Base-by-base conservation (phyloP, 2,797 vertebrate species). In the Diceros bicornis region DNA sequence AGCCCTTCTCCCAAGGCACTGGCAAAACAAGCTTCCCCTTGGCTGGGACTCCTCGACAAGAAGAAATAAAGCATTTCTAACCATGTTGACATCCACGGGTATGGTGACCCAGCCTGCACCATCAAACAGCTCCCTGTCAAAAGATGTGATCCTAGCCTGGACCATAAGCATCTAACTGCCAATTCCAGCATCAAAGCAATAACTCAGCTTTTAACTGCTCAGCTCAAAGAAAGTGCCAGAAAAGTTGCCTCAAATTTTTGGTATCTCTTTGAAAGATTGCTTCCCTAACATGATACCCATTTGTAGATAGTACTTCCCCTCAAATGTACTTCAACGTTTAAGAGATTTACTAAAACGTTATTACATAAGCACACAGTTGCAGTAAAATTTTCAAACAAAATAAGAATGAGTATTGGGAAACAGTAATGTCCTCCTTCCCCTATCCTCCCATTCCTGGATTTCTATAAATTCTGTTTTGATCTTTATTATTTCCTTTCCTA, bases 141-240 rank as follows among this genome's bases (percentile, higher is more conserved):
- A 98, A 98, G 97, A 97, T 97, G 97, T 97, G 98, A 98, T 97
- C 96, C 96, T 20, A 50, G 83, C 93, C 94, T 97, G 94, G 98
- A 97, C 41, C 97, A 97, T 97, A 98, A 98, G 98, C 98, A 97
- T 96, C 98, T 96, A 97, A 98, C 97, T 97, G 96, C 97, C 97
- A 98, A 97, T 97, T 98, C 97, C 94, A 75, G 97, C 97, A 96
- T 92, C 98, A 98, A 97, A 97, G 97, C 4, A 1, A 94, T 89
- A 55, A 41, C 17, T 41, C 16, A 37, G 6, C 41, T 64, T 21
- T 52, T 62, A 47, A 27, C 32, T 7, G 23, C n/a, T 83, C 72
- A n/a, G 61, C 66, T 86, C 96, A 97, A 97, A 98, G 97, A 97
- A 94, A 1, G 57, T 66, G 93, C 96, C 97, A 95, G 57, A 95